These are phyloP conservation scores for Ceriagrion tenellum DNA, from an alignment of 2,888 invertebrate species.

Conservation along the genomic window DNA sequence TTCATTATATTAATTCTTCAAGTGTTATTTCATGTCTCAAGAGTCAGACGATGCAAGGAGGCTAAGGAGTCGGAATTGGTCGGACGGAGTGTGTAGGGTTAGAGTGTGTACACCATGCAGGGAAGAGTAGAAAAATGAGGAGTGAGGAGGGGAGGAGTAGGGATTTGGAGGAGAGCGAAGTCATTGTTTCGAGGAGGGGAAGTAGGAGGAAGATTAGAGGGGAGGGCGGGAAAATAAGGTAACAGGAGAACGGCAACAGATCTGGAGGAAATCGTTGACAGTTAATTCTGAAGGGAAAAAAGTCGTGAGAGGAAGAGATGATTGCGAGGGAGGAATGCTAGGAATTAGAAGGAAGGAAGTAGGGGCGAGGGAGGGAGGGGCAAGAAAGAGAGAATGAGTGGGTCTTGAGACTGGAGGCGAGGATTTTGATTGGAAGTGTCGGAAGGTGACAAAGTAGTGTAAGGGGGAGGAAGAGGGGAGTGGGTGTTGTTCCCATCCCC, in stretches of 20 bases:
- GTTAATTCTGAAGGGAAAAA: conserved; percentile 1
- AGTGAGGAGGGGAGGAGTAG: not conserved
- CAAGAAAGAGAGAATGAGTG: not conserved
- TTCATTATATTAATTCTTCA: no score
- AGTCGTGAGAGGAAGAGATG: not conserved
- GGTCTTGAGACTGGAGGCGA: not conserved
- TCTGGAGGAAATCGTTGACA: conserved; percentile 19
- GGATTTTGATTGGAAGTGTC: conserved; percentile 33
- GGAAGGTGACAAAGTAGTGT: not conserved
- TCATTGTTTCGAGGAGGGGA: not conserved
- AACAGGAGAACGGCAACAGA: not conserved
- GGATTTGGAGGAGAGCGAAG: not conserved
- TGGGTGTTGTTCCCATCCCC: not conserved
- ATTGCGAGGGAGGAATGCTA: not conserved
- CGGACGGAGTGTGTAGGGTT: no score
- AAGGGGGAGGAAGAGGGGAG: not conserved
- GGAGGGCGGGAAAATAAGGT: not conserved
- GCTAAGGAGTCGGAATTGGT: no score
- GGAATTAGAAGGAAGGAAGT: not conserved
- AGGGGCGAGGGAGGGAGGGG: not conserved
- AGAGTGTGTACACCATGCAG: no score
- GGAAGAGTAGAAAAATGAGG: no score
- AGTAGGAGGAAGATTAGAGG: not conserved
- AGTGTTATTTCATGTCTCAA: no score
- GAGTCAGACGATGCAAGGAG: no score